phyloP scores from a whole-genome alignment of 2,113 vertebrate species.

The Plecotus auritus region DNA sequence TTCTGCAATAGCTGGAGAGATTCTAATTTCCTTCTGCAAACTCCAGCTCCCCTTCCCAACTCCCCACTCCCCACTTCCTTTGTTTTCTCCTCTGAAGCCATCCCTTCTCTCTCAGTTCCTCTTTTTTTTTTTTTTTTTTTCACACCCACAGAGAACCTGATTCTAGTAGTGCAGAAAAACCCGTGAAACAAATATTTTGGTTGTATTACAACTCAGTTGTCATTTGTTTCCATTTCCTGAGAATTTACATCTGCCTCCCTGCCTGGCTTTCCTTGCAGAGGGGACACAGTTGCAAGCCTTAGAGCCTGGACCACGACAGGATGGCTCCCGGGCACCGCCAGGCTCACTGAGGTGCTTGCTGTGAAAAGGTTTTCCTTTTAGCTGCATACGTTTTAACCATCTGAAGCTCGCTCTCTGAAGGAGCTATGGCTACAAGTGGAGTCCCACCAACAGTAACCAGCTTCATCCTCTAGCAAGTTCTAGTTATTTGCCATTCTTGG shows the following conservation, averaged over 20 bases:
- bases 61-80: not conserved
- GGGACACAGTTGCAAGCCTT: rapidly evolving
- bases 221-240: conserved; percentile 46
- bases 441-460: not conserved
- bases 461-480: not conserved
- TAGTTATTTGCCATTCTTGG: not conserved
- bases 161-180: conserved; percentile 40
- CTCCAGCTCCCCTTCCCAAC: not conserved
- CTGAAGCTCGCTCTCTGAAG: not conserved
- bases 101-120: conserved; percentile 18
- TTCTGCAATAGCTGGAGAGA: not conserved
- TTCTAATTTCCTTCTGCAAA: not conserved
- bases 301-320: rapidly evolving
- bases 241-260: not conserved
- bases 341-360: not conserved
- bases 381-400: not conserved
- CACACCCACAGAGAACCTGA: conserved; percentile 42
- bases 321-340: not conserved
- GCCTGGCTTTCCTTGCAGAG: not conserved
- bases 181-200: conserved; percentile 65
- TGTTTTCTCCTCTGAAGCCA: not conserved
- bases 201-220: conserved; percentile 39
- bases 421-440: not conserved
- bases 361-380: not conserved
- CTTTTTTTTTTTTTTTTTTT: conserved; percentile 7